Evolutionary conservation across 2,797 vertebrate species (phyloP), one percentile per base, ranked within the genome.

Genomic region (Cirrhinus molitorella): DNA sequence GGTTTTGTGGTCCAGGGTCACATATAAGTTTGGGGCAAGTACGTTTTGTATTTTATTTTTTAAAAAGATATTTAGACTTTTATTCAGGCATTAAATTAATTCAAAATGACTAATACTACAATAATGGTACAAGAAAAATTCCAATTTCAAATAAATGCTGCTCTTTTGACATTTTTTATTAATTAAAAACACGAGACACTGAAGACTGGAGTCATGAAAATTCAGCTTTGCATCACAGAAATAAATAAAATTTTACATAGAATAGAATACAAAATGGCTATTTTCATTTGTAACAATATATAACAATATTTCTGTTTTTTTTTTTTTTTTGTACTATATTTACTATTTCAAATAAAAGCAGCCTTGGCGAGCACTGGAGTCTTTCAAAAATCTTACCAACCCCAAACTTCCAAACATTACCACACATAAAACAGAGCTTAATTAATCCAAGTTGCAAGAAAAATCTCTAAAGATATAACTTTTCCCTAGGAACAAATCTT

Each of bases 391-490:
- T 23, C 10, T 21, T 73, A n/a, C 1, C 3, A 25, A 49, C n/a
- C 8, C 13, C 13, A 25, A 25, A 47, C 43, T 47, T 71, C 47
- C 25, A 25, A 49, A 71, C 23, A 16, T 2, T 11, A 28, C 17
- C 51, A 10, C 12, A 34, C n/a, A 73, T 73, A n/a, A 71, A 55
- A 53, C 25, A n/a, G 1, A 53, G 16, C 28, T 55, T 31, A 12
- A 73, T 73, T n/a, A 73, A 55, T 34, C 16, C 31, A 34, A 65
- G 63, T 31, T 55, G 49, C 28, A 37, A 37, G 3, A 74, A 5
- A 47, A 78, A 21, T 49, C 59, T 66, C 43, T 31, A n/a, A 45
- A 19, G 77, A 79, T 34, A 37, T 37, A 53, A 51, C 47, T 40
- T 53, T 25, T 40, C 63, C 43, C 13, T 14, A 34, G 43, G 3